Evolutionary conservation across 2,888 invertebrate genomes (phyloP), one percentile per base, ranked within the genome.

Genomic region (Panopea generosa): DNA sequence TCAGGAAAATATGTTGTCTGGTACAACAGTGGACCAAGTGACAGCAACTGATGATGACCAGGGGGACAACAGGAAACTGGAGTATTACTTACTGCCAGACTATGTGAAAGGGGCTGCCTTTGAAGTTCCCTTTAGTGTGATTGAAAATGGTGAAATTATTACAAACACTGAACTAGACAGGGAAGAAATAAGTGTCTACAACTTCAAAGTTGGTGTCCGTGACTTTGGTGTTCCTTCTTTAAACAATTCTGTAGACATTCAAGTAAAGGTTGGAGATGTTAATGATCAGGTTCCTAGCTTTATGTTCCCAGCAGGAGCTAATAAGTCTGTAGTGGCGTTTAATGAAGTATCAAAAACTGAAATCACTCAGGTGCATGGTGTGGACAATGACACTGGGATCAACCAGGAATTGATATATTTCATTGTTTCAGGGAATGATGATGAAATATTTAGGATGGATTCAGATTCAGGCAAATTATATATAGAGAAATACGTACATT

Each of bases 331-430:
- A 24, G 72, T 80, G 22, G 77, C 90, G 7, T 69, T 84, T 29
- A 87, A 86, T 77, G 76, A 86, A 50, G 82, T 85, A 9, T 84
- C 85, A 0, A 87, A 88, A 6, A 76, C 67, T 7, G 74, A 83
- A 50, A 84, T 91, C 27, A 82, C 87, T 0, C 95, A 95, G 18
- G 95, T 97, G 75, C 94, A 96, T 87, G 99, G 99, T 0, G 95
- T 95, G 0, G 99, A 99, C 92, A 96, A 96, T 0, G 99, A 99
- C 93, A 95, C 96, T 60, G 98, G 98, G 0, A 95, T 96, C 26
- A 99, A 99, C 93, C 97, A 97, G 1, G 97, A 96, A 0, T 96
- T 99, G 62, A 95, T 98, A 57, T 99, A 97, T 93, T 97, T 97
- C 6, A 98, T 99, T 86, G 66, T 76, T 2, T 62, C 77, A 55